Conservation (phyloP, 2,113 vertebrate genomes). For the Damaliscus lunatus region DNA sequence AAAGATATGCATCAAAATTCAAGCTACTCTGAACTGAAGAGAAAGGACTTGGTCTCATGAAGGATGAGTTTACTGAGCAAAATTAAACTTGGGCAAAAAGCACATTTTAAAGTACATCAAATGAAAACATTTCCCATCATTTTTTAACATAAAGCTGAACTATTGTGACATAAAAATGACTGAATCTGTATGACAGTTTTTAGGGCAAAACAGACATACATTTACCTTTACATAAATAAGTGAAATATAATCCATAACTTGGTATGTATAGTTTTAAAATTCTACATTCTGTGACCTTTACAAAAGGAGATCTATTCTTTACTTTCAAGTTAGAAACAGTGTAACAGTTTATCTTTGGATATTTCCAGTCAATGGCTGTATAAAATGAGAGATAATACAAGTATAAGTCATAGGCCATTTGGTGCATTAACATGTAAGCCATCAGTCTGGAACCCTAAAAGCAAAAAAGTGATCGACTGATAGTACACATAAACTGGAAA, state of each 20-base stretch:
- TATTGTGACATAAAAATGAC: constrained; percentile 22
- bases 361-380: constrained; percentile 57
- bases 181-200: constrained; percentile 16
- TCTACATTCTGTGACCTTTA: constrained; percentile 58
- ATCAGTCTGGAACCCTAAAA: not conserved
- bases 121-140: constrained; percentile 55
- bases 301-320: constrained; percentile 62
- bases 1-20: constrained; percentile 41
- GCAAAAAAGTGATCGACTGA: not conserved
- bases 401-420: constrained; percentile 29
- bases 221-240: constrained; percentile 48
- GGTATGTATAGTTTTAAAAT: constrained; percentile 40
- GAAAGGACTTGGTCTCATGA: not conserved
- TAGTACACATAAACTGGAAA: not conserved
- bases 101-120: constrained; percentile 69
- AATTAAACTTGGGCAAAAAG: constrained; percentile 66
- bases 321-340: constrained; percentile 57
- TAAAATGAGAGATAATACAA: constrained; percentile 63
- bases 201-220: constrained; percentile 13
- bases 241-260: not conserved
- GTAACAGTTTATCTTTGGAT: constrained; percentile 49
- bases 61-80: constrained; percentile 22
- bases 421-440: constrained; percentile 16
- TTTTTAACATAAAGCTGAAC: constrained; percentile 69
- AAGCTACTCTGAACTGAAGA: constrained; percentile 50